Evolutionary conservation across 2,888 invertebrate genomes (phyloP).

Genomic region (Craniophora ligustri): DNA sequence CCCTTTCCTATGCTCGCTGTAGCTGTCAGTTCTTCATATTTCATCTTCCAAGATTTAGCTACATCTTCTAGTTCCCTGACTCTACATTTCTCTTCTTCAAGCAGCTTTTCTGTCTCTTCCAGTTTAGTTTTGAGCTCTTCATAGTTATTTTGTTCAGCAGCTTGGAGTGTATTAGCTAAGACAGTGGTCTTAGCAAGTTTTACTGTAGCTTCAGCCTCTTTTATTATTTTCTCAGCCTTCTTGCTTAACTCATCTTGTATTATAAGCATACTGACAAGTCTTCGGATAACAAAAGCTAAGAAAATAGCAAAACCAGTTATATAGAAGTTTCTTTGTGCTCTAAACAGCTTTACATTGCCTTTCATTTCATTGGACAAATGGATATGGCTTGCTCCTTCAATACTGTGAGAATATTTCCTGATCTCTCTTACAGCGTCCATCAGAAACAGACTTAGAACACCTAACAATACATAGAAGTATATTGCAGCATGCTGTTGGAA

Average conservation of each 20-base stretch:
- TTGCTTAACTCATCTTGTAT: slow-evolving; percentile 89
- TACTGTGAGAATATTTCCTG: slow-evolving; percentile 89
- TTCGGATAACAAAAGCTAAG: slow-evolving; percentile 90
- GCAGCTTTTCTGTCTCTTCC: slow-evolving; percentile 57
- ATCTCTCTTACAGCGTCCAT: slow-evolving; percentile 92
- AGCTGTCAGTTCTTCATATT: slow-evolving; percentile 63
- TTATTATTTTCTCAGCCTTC: slow-evolving; percentile 90
- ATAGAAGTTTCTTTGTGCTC: slow-evolving; percentile 94
- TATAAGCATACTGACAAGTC: slow-evolving; percentile 90
- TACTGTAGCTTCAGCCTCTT: slow-evolving; percentile 91
- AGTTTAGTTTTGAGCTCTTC: slow-evolving; percentile 64
- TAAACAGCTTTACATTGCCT: slow-evolving; percentile 91
- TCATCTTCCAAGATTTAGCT: slow-evolving; percentile 67
- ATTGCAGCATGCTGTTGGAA: slow-evolving; percentile 90
- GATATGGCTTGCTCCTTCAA: slow-evolving; percentile 68
- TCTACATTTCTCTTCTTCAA: slow-evolving; percentile 64
- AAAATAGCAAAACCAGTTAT: slow-evolving; percentile 94
- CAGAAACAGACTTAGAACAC: slow-evolving; percentile 90
- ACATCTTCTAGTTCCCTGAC: slow-evolving; percentile 67
- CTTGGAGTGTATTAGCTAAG: slow-evolving; percentile 61
- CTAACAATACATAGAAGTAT: slow-evolving; percentile 90
- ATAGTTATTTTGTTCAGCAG: slow-evolving; percentile 53
- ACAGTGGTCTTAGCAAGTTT: slow-evolving; percentile 74
- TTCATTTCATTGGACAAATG: slow-evolving; percentile 90
- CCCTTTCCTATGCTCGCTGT: slow-evolving; percentile 52